Evolutionary conservation across 2,888 invertebrate species (phyloP).

Genomic region (Caenorhabditis doughertyi): DNA sequence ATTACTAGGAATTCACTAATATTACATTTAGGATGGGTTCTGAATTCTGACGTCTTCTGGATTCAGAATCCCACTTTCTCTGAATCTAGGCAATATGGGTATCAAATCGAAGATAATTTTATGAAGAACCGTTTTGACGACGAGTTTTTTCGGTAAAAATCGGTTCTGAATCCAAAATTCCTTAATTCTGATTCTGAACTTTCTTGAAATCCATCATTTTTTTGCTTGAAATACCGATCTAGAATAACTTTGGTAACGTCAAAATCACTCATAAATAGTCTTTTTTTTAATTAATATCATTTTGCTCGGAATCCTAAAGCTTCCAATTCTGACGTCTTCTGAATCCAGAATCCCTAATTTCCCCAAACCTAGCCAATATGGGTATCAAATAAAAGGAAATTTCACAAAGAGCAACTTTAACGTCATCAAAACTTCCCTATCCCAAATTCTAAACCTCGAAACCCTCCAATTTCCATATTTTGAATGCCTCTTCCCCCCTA

Average conservation of each 20-base stretch:
- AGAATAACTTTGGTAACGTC: too few species aligned
- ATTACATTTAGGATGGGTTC: not conserved
- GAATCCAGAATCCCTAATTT: not conserved
- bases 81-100: not conserved
- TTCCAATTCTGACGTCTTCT: slow-evolving; percentile 18
- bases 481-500: not conserved
- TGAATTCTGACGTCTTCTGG: not conserved
- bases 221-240: too few species aligned
- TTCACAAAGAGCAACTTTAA: too few species aligned
- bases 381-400: not conserved
- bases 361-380: not conserved
- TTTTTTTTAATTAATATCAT: too few species aligned
- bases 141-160: not conserved
- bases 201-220: too few species aligned
- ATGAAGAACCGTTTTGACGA: not conserved
- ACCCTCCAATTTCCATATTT: too few species aligned
- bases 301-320: too few species aligned
- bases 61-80: not conserved
- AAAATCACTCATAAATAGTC: too few species aligned
- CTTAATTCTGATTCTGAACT: not conserved
- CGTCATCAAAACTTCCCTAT: too few species aligned
- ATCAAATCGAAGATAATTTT: not conserved
- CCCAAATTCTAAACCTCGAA: too few species aligned
- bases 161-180: not conserved
- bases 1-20: not conserved